Evolutionary conservation across 2,113 vertebrate genomes (phyloP), one percentile per base, ranked within the genome.

Genomic region (Nyctereutes procyonoides): DNA sequence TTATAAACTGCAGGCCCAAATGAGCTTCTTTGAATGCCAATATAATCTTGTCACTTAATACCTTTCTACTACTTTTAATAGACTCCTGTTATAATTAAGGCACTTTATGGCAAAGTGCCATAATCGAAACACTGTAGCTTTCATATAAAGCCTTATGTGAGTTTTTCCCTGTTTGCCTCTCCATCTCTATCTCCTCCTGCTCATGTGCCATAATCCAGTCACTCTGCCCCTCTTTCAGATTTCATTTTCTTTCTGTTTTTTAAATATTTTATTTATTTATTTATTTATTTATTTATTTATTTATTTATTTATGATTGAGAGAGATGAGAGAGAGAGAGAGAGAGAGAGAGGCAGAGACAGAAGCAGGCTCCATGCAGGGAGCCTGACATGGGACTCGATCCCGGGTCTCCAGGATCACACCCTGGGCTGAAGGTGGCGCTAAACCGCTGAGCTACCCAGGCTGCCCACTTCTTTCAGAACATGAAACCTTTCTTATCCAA

Each of bases 21-120:
- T 24, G 30, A 65, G 14, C n/a, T 24, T 63, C 4, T 88, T 94
- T 73, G 35, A 73, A 58, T 30, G 51, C 15, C 85, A 43, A 30
- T 84, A 35, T 53, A 74, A 81, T 58, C 86, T 51, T 62, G 32
- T 53, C n/a, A 28, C 14, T 94, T 92, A 82, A 95, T 94, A 26
- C 10, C 4, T 77, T 86, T 81, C 55, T 17, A 35, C 76, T 77
- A 51, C 2, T 77, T 77, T 77, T 30, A 77, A 51, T 30, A 77
- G 26, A 8, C 16, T 88, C 30, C 24, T 86, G 15, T 79, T 94
- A 77, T 53, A 88, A 85, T 53, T 87, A 80, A 13, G 4, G 30
- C 43, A 43, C 7, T 43, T 43, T 43, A 43, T 43, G 43, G 43
- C 6, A 43, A 43, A 43, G 43, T 43, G 6, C 43, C 43, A 43